Evolutionary conservation across 2,113 vertebrate species (phyloP).

Genomic region (Rhinoptilus africanus): DNA sequence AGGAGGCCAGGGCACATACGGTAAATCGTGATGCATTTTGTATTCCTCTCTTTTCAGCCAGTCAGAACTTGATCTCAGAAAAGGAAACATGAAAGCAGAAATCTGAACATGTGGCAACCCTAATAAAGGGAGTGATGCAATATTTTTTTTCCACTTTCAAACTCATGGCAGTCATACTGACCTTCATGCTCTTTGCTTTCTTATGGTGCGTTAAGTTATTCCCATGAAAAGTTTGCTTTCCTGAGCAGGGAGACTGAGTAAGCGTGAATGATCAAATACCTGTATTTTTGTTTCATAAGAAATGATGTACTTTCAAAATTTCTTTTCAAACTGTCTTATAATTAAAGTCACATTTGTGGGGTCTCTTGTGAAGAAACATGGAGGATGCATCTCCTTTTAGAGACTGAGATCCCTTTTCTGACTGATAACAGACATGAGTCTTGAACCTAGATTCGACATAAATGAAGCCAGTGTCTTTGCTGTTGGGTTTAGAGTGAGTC

Average conservation of each 20-base stretch:
- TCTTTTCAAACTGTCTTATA: neutral
- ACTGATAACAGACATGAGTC: neutral
- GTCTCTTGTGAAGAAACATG: neutral
- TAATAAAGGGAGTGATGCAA: neutral
- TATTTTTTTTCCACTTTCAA: neutral
- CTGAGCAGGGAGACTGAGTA: neutral
- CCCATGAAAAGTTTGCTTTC: neutral
- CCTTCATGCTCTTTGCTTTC: neutral
- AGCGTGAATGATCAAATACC: neutral
- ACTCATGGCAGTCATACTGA: neutral
- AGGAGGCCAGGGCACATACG: neutral
- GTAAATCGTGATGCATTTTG: neutral
- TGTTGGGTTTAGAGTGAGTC: neutral
- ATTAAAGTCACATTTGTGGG: neutral
- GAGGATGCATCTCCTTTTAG: neutral
- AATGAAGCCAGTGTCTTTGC: neutral
- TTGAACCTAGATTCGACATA: conserved; percentile 13
- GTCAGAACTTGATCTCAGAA: neutral
- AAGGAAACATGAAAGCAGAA: neutral
- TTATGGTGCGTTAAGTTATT: neutral
- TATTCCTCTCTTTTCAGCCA: neutral
- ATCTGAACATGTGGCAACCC: neutral
- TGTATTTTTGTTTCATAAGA: neutral
- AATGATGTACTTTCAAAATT: neutral
- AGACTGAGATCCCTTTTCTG: neutral